Base-by-base conservation (phyloP, 2,888 invertebrate species). In the Synanthedon andrenaeformis region DNA sequence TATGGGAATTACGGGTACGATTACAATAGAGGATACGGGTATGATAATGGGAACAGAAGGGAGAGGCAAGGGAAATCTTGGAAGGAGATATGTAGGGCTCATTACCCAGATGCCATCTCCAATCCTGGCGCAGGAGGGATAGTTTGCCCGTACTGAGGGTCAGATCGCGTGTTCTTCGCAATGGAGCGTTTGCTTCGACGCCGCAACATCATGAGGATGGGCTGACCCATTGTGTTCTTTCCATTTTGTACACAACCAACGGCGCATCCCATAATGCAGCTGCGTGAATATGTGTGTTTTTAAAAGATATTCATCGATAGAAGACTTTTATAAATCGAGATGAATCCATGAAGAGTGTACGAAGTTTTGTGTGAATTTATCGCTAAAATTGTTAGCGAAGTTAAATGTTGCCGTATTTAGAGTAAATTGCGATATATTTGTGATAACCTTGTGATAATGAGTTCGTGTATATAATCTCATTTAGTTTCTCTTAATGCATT, bases 61-160 rank as follows among this genome's bases (percentile, higher is more conserved):
- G 70, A 74, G 54, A 61, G 66, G 52, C 64, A 89, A 79, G 79
- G 74, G 42, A 89, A 90, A 62, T 88, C 91, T 1, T 94, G 90
- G 77, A 91, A 90, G 67, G 90, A 92, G 52, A 91, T 94, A 59
- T 94, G 94, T 68, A 87, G 91, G 55, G 90, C 93, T 6, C 89
- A 92, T 59, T 90, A 80, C 88, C 92, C 63, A 80, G 89, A 74
- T 65, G 89, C 92, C 0, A 65, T 67, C 35, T 76, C 75, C 3
- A 63, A 70, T 45, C 92, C 63, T 79, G 90, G 76, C 58, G 88
- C 90, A 0, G 88, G 89, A 0, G 90, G 89, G 50, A 90, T 92
- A 35, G 83, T 90, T 57, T 92, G 92, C 72, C 91, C 91, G 54
- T 91, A 89, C 81, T 90, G 82, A 87, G 83, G 83, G 76, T 83